Evolutionary conservation across 1,140 invertebrate genomes (phyloP), one percentile per base, ranked within the genome.

Genomic region (Aphis gossypii): DNA sequence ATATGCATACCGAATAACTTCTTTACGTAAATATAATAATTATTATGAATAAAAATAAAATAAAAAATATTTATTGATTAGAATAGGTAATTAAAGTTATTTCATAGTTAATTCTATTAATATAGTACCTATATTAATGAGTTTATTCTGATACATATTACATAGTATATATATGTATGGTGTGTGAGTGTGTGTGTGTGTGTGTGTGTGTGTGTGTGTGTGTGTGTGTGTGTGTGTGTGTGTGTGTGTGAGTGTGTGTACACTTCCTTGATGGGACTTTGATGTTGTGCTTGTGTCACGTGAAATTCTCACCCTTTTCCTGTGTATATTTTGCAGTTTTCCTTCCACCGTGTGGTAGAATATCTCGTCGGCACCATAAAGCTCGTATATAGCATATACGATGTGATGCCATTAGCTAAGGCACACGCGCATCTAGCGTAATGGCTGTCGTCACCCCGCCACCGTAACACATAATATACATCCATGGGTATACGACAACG

Each of bases 221-320:
- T n/a, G 23, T 60, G 56, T 25, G 9, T 60, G 21, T 25, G 3
- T 60, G 56, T 60, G 46, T 48, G 46, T 18, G 56, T 38, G 18
- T 82, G 18, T 83, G 35, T 41, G n/a, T 82, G 20, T 82, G 6
- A 6, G 5, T 46, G 5, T 41, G 20, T 87, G 35, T 30, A 6
- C 5, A 87, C 86, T 87, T 51, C 30, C 86, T 48, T 35, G 86
- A 87, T 51, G 86, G 25, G 86, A 87, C 44, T 87, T 87, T 87
- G 86, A 87, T 87, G 86, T 87, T 87, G 46, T 51, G 46, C 48
- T 87, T 48, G 46, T 87, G 30, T 87, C 86, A 51, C 86, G 44
- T 48, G 46, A 51, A 87, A 87, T 87, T 51, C 38, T n/a, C 44
- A 20, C 86, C 30, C 44, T 87, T 86, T 86, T 86, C 30, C 84